Conservation (phyloP, 2,888 invertebrate species). For the Tubulanus polymorphus region DNA sequence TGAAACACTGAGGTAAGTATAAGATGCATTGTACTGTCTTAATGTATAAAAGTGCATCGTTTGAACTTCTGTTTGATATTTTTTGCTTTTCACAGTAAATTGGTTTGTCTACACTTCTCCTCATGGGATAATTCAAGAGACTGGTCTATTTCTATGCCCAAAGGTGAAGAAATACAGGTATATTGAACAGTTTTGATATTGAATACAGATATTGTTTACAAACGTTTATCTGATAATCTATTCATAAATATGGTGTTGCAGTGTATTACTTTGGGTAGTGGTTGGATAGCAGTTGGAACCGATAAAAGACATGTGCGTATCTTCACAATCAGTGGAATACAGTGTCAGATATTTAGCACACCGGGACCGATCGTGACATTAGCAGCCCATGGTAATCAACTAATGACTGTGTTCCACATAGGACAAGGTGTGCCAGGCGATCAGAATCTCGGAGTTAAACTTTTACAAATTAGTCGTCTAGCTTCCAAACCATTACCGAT, state of each 20-base stretch:
- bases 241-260: slow-evolving; percentile 55
- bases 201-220: slow-evolving; percentile 1
- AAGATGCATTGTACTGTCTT: background rate
- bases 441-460: slow-evolving; percentile 45
- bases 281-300: slow-evolving; percentile 78
- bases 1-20: slow-evolving; percentile 61
- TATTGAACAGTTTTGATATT: slow-evolving; percentile 46
- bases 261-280: slow-evolving; percentile 58
- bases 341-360: slow-evolving; percentile 70
- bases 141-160: slow-evolving; percentile 76
- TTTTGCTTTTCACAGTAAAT: slow-evolving; percentile 59
- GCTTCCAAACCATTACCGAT: slow-evolving; percentile 26
- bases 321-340: slow-evolving; percentile 81
- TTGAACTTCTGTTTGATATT: slow-evolving; percentile 14
- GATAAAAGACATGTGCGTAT: slow-evolving; percentile 72
- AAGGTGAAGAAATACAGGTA: slow-evolving; percentile 72
- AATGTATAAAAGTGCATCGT: background rate
- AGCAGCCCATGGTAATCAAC: slow-evolving; percentile 61
- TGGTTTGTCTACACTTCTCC: slow-evolving; percentile 71
- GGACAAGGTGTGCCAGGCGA: slow-evolving; percentile 56
- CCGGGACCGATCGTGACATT: slow-evolving; percentile 72
- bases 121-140: slow-evolving; percentile 70
- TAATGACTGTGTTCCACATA: slow-evolving; percentile 66
- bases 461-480: slow-evolving; percentile 30
- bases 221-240: background rate